A percentile compares a stretch with the other conserved stretches of the same genome.
Conservation (phyloP, 2,113 vertebrate genomes). For the Trematomus loennbergii region DNA sequence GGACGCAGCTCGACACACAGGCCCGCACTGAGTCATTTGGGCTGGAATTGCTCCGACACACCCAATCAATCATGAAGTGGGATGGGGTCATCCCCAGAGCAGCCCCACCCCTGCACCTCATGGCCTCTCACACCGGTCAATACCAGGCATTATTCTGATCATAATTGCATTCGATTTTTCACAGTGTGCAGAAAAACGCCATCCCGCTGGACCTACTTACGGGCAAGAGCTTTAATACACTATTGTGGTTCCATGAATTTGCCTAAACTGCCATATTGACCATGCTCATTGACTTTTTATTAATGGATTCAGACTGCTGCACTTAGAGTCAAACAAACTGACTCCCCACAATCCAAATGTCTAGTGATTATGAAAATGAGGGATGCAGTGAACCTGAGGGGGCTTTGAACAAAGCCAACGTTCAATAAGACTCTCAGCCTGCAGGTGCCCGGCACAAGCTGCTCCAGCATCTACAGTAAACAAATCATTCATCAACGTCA, state of each 20-base stretch:
- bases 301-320: conserved; percentile 68
- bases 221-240: conserved; percentile 58
- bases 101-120: conserved; percentile 60
- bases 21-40: conserved; percentile 64
- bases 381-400: neutral
- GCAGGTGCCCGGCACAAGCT: conserved; percentile 35
- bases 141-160: conserved; percentile 76
- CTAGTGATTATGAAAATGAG: conserved; percentile 53
- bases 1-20: conserved; percentile 55
- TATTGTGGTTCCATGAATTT: conserved; percentile 71
- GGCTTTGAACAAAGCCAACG: conserved; percentile 10
- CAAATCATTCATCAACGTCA: conserved; percentile 58
- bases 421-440: conserved; percentile 29
- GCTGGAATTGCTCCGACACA: conserved; percentile 73
- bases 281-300: conserved; percentile 69
- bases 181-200: conserved; percentile 48
- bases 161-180: conserved; percentile 75
- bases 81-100: conserved; percentile 75
- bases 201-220: conserved; percentile 62
- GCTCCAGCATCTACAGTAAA: conserved; percentile 33
- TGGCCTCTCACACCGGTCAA: conserved; percentile 67
- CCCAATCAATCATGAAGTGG: conserved; percentile 77
- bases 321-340: conserved; percentile 53
- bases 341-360: conserved; percentile 48
- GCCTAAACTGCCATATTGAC: conserved; percentile 72